These are phyloP conservation scores for Melopsittacus undulatus DNA, from an alignment of 2,797 vertebrate species.

Conservation along the genomic window DNA sequence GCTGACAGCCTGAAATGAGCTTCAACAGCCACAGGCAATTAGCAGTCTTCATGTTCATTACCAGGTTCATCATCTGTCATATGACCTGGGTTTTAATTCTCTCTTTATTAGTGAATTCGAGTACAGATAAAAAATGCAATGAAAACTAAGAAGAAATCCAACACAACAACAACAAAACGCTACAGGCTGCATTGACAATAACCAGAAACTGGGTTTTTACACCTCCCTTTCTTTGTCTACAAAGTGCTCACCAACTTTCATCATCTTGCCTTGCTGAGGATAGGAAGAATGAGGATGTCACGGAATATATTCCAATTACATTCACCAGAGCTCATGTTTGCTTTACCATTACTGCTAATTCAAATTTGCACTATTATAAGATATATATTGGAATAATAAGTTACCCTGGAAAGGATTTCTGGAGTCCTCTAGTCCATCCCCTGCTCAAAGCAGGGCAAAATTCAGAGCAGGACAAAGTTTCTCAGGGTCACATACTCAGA, in stretches of 20 bases:
- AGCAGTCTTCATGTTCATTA: constrained; percentile 16
- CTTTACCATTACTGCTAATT: not conserved
- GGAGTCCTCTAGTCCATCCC: not conserved
- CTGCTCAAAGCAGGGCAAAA: not conserved
- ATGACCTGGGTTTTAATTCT: not conserved
- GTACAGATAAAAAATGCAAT: constrained; percentile 10
- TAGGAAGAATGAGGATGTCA: not conserved
- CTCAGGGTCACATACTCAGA: fast-evolving
- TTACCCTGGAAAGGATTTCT: not conserved
- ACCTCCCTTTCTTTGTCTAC: not conserved
- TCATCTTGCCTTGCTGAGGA: not conserved
- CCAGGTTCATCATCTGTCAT: constrained; percentile 1
- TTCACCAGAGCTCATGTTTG: not conserved
- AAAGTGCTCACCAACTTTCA: not conserved
- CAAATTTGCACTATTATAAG: not conserved
- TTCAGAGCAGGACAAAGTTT: not conserved
- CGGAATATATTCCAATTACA: not conserved
- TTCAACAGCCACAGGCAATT: constrained; percentile 27
- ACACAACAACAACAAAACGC: not conserved
- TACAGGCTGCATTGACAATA: not conserved
- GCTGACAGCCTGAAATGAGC: constrained; percentile 6
- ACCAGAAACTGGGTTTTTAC: not conserved
- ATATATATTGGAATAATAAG: not conserved
- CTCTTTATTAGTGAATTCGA: constrained; percentile 10
- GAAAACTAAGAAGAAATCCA: not conserved